A percentile compares a stretch with the other conserved stretches of the same genome.
Evolutionary conservation across 2,888 invertebrate species (phyloP).

Genomic region (Nomada fucata): DNA sequence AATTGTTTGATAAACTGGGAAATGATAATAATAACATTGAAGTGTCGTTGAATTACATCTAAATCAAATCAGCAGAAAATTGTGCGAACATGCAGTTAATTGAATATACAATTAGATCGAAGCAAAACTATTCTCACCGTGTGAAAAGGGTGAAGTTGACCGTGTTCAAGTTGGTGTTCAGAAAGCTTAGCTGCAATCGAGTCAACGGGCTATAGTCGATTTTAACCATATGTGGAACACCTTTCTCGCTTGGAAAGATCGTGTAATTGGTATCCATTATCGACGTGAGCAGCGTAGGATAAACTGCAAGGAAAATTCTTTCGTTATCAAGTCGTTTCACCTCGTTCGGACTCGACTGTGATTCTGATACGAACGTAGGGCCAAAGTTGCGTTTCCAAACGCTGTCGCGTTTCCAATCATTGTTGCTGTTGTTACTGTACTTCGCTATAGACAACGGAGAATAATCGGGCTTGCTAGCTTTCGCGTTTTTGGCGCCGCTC

Average conservation of each 20-base stretch:
- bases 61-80: too few relatives aligned
- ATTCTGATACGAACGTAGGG: conserved; percentile 37
- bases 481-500: background rate
- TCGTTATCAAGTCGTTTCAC: background rate
- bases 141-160: conserved; percentile 58
- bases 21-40: too few relatives aligned
- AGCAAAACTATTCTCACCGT: conserved; percentile 35
- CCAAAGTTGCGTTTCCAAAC: conserved; percentile 2
- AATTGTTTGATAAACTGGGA: too few relatives aligned
- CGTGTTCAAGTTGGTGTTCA: background rate
- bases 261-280: conserved; percentile 23
- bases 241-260: conserved; percentile 42
- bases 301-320: conserved; percentile 46
- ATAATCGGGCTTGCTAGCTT: background rate
- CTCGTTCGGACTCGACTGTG: background rate
- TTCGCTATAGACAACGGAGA: background rate
- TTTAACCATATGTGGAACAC: conserved; percentile 15
- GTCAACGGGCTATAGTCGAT: conserved; percentile 5
- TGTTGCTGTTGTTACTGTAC: background rate
- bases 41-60: too few relatives aligned
- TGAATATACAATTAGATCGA: too few relatives aligned
- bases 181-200: background rate
- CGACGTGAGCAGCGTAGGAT: conserved; percentile 36
- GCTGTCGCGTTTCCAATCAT: conserved; percentile 18
- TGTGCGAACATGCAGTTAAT: too few relatives aligned